Evolutionary conservation across 2,888 invertebrate species (phyloP), one percentile per base, ranked within the genome.

Genomic region (Leucophora obtusa): DNA sequence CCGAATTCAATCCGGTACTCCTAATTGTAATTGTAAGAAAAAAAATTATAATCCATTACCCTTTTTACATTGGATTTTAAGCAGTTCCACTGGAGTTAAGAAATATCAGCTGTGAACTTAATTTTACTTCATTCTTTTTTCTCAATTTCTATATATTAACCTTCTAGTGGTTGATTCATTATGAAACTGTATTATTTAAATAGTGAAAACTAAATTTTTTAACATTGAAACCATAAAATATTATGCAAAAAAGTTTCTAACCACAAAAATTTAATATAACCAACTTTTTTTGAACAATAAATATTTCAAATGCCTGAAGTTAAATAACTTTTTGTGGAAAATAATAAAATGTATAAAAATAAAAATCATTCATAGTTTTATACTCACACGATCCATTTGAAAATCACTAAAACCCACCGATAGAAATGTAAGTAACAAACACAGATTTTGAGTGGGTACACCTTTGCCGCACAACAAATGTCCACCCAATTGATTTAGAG

Each of bases 301-400:
- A 38, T 73, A 73, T 73, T 73, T 81, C 73, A 73, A 77, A 77
- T 81, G 77, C 69, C 56, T 73, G 59, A 54, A 63, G 73, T 79
- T 82, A 73, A 79, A 70, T 62, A 38, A 79, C 54, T 73, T 63
- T 59, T 54, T 51, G 66, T 38, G 6, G 35, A 33, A 56, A 59
- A 38, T 24, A 43, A 35, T 8, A 50, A 15, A 70, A 59, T 51
- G 54, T 38, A 38, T 38, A 28, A 28, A 28, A 47, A 43, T 1
- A 43, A 47, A 47, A 47, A 47, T 47, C 11, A 47, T 38, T 38
- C 43, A 47, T n/a, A 14, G 14, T 72, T 28, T 79, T 72, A 80
- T 86, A 88, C 89, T 88, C 85, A 89, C 89, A 85, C 88, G 87
- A 87, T 89, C 89, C 87, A 87, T 83, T 84, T 87, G 86, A 85